Evolutionary conservation across 2,113 vertebrate genomes (phyloP), one percentile per base, ranked within the genome.

Genomic region (Erinaceus europaeus): DNA sequence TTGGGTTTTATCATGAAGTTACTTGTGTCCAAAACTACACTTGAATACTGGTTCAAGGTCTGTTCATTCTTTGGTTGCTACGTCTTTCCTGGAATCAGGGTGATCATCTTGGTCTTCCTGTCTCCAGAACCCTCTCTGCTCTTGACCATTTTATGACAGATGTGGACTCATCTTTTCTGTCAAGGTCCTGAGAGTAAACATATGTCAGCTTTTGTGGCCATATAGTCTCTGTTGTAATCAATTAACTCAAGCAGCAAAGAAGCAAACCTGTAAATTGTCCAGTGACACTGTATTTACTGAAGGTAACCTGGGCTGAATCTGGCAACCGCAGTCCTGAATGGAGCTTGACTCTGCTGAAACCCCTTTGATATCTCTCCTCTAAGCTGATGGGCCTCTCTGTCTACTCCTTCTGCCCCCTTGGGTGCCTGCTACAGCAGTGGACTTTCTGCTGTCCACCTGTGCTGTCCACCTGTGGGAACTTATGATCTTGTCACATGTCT

Each of bases 331-430:
- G n/a, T n/a, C n/a, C n/a, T n/a, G n/a, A n/a, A n/a, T n/a, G n/a
- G n/a, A n/a, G n/a, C n/a, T n/a, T n/a, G n/a, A n/a, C n/a, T 2
- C 38, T 8, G 3, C 9, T 11, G 14, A 9, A 7, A 17, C 36
- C 40, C 0, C 36, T 77, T 61, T 14, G 25, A 1, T 4, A 17
- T 36, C n/a, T n/a, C n/a, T n/a, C n/a, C n/a, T n/a, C n/a, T n/a
- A n/a, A n/a, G n/a, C n/a, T n/a, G n/a, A n/a, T n/a, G n/a, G n/a
- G n/a, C n/a, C n/a, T n/a, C n/a, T n/a, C n/a, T n/a, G n/a, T n/a
- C n/a, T n/a, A n/a, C n/a, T n/a, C n/a, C n/a, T n/a, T n/a, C n/a
- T n/a, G n/a, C n/a, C n/a, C n/a, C n/a, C n/a, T n/a, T n/a, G n/a
- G n/a, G n/a, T n/a, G n/a, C n/a, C n/a, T n/a, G n/a, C n/a, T n/a